These are phyloP conservation scores for Girardia tigrina DNA, from an alignment of 2,888 invertebrate genomes.

Conservation along the genomic window DNA sequence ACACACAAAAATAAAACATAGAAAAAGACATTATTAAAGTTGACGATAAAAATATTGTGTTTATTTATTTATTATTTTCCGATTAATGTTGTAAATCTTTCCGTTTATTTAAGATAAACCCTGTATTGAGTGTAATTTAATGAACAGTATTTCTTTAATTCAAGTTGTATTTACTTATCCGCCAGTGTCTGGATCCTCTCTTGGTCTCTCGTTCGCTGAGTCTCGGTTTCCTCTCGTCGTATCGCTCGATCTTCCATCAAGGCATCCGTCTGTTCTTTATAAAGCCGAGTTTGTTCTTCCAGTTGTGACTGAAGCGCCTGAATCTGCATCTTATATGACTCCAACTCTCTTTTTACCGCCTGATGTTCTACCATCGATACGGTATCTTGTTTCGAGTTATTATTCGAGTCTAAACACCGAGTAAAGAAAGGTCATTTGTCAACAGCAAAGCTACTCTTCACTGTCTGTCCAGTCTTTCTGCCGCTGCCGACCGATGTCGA, in stretches of 20 bases:
- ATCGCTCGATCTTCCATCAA: constrained; percentile 48
- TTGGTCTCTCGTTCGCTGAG: constrained; percentile 45
- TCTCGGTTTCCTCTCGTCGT: constrained; percentile 47
- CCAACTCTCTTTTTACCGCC: constrained; percentile 28
- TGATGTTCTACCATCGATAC: constrained; percentile 33
- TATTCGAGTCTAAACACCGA: constrained; percentile 2
- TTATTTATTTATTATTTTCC: not conserved
- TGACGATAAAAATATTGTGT: too few species aligned
- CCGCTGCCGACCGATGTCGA: not conserved
- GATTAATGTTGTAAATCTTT: not conserved
- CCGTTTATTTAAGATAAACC: too few species aligned
- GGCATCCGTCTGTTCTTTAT: constrained; percentile 48
- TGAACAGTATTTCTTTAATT: not conserved
- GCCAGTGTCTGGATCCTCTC: constrained; percentile 47
- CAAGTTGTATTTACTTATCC: constrained; percentile 42
- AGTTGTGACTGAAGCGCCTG: constrained; percentile 46
- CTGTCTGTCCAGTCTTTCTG: not conserved
- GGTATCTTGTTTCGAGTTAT: not conserved
- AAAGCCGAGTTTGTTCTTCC: constrained; percentile 47
- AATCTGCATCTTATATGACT: constrained; percentile 43
- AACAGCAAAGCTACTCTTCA: not conserved
- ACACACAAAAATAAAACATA: not conserved
- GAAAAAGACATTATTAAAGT: too few species aligned
- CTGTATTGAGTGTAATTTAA: too few species aligned
- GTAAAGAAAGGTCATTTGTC: not conserved